These are phyloP conservation scores for Halocynthia aurantium DNA, from an alignment of 23 tunicate genomes.

Conservation along the genomic window DNA sequence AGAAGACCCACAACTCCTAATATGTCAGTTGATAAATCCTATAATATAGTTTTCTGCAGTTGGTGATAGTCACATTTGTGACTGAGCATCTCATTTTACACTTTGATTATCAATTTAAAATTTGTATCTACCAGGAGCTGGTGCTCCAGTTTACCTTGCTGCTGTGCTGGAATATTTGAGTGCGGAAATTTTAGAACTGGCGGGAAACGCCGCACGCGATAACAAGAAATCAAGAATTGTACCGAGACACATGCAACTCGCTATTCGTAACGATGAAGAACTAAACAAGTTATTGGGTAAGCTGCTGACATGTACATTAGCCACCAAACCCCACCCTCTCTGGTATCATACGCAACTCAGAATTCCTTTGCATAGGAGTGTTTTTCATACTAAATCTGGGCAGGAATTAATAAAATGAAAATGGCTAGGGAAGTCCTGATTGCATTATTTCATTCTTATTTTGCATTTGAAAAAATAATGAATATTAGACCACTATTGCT, in stretches of 20 bases:
- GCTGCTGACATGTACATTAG: too few species aligned
- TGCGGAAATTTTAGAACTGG: constrained; percentile 83
- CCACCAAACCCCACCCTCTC: too few species aligned
- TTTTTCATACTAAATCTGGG: background rate
- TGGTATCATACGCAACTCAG: background rate
- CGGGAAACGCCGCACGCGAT: constrained; percentile 93
- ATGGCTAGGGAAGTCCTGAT: background rate
- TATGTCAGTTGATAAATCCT: too few species aligned
- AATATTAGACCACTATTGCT: too few species aligned
- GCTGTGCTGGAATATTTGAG: constrained; percentile 86
- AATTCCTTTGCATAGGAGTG: background rate
- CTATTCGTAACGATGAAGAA: constrained; percentile 91
- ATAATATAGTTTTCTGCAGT: too few species aligned
- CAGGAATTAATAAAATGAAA: background rate
- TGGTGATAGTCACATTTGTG: background rate
- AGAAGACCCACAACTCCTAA: too few species aligned
- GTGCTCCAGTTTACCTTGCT: constrained; percentile 92
- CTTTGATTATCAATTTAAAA: too few species aligned
- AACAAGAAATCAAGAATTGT: constrained; percentile 71
- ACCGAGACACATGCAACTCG: constrained; percentile 86
- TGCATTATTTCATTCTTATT: too few species aligned
- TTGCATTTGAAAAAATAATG: too few species aligned
- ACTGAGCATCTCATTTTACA: background rate
- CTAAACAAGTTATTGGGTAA: constrained; percentile 50
- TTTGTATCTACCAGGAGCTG: constrained; percentile 44